Conservation (phyloP, 2,888 invertebrate genomes). For the Panopea generosa region DNA sequence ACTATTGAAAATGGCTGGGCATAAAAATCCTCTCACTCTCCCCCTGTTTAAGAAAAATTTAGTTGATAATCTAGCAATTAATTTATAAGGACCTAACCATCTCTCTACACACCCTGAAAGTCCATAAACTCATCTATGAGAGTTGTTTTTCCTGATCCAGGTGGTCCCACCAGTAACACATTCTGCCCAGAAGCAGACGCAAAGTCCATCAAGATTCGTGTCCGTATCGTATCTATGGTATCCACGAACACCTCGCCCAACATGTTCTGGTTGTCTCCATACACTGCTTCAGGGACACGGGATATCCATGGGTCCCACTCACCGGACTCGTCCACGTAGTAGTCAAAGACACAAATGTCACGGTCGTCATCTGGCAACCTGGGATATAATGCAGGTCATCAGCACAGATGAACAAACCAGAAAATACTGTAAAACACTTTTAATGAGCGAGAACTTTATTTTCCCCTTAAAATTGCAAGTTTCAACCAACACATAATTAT, state of each 20-base stretch:
- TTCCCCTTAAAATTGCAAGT: no score
- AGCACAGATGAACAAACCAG: no score
- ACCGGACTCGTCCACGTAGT: slow-evolving; percentile 85
- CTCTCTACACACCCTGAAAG: slow-evolving; percentile 82
- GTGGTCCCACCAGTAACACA: slow-evolving; percentile 84
- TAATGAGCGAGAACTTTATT: no score
- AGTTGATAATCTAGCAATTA: no score
- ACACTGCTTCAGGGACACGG: slow-evolving; percentile 82
- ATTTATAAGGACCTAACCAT: no score
- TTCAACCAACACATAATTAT: no score
- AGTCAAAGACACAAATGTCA: slow-evolving; percentile 85
- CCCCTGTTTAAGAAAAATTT: no score
- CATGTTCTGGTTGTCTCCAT: slow-evolving; percentile 82
- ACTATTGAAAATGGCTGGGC: no score
- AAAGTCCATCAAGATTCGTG: slow-evolving; percentile 84
- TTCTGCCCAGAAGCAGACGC: slow-evolving; percentile 83
- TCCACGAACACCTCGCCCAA: slow-evolving; percentile 84
- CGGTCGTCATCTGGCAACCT: slow-evolving; percentile 85
- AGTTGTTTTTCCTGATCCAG: slow-evolving; percentile 84
- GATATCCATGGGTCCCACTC: slow-evolving; percentile 85
- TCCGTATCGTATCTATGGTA: slow-evolving; percentile 84
- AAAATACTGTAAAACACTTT: no score
- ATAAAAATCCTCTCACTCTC: no score
- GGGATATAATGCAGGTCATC: no score
- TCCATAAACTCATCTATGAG: slow-evolving; percentile 84